Percentiles rank a stretch among this genome's conserved stretches.
phyloP scores from a whole-genome alignment of 2,888 invertebrate species.

The Pristionchus entomophagus region DNA sequence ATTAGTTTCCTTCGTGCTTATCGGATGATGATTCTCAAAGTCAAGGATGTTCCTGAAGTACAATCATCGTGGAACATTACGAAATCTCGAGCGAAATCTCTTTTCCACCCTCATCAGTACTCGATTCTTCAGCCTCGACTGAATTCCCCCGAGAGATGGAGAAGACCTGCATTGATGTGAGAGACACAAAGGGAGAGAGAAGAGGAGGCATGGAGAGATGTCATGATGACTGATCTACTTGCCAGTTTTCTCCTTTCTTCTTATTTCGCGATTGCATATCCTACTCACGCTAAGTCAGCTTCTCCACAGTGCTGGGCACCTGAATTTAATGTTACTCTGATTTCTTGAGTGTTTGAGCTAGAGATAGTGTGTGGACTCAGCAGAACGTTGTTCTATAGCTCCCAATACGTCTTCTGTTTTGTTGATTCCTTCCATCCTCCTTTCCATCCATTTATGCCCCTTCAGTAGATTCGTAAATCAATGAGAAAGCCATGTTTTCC shows the following conservation, averaged over 20 bases:
- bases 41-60: too few species aligned
- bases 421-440: not conserved
- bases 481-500: not conserved
- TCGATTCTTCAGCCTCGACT: slow-evolving; percentile 3
- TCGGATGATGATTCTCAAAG: too few species aligned
- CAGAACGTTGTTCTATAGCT: not conserved
- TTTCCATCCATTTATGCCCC: not conserved
- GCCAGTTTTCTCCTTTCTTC: not conserved
- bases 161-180: not conserved
- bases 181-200: not conserved
- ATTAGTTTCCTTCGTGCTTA: too few species aligned
- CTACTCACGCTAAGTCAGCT: not conserved
- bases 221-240: slow-evolving; percentile 40
- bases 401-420: slow-evolving; percentile 16
- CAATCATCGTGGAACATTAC: not conserved
- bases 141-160: slow-evolving; percentile 11
- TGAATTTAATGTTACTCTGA: not conserved
- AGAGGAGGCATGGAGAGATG: not conserved
- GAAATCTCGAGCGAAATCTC: not conserved
- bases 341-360: not conserved
- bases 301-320: not conserved
- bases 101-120: slow-evolving; percentile 33
- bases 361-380: not conserved
- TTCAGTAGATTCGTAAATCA: not conserved
- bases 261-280: too few species aligned